These are phyloP conservation scores for Ctenopoma multispine DNA, from an alignment of 2,797 vertebrate genomes.

Conservation along the genomic window DNA sequence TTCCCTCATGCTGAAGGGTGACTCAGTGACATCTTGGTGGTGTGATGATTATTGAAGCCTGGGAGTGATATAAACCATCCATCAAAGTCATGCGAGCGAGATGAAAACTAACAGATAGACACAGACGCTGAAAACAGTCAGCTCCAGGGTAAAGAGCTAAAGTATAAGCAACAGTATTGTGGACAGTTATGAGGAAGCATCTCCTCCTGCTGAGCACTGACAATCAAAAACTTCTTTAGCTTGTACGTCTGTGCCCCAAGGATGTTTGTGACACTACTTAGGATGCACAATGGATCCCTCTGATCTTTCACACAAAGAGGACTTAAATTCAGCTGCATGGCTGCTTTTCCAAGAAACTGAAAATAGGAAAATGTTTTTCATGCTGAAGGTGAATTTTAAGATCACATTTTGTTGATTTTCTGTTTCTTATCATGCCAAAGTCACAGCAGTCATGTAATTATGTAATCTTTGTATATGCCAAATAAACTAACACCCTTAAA, in stretches of 20 bases:
- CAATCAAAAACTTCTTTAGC: constrained; percentile 36
- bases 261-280: constrained; percentile 33
- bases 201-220: constrained; percentile 45
- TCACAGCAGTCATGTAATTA: background rate
- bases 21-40: constrained; percentile 28
- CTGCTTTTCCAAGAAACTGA: background rate
- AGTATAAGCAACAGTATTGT: background rate
- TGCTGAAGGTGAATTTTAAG: background rate
- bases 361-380: background rate
- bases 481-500: background rate
- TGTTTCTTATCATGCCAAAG: background rate
- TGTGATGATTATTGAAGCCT: constrained; percentile 53
- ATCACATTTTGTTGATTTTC: background rate
- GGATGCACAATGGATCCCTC: constrained; percentile 4
- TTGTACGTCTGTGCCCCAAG: constrained; percentile 4
- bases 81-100: constrained; percentile 38
- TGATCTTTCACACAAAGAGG: constrained; percentile 7
- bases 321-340: background rate
- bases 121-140: constrained; percentile 12
- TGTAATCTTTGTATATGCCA: background rate
- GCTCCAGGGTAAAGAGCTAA: constrained; percentile 38
- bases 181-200: constrained; percentile 32
- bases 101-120: constrained; percentile 38
- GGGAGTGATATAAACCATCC: constrained; percentile 46
- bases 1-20: constrained; percentile 26